Evolutionary conservation across 2,113 vertebrate genomes (phyloP).

Genomic region (Amblyornis subalaris): DNA sequence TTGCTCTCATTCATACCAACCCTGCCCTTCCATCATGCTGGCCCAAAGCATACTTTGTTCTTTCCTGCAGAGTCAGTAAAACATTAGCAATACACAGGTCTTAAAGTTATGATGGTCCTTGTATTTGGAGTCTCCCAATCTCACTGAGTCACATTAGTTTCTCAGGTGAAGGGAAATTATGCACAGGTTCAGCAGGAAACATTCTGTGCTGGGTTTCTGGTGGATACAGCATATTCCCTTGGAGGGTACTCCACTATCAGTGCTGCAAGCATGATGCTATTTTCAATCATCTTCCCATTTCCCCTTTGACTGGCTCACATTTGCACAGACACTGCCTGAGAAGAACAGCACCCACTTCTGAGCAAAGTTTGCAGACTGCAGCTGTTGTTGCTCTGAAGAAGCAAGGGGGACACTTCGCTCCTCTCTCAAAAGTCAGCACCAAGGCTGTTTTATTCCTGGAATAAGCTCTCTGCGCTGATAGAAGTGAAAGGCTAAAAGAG

Average conservation of each 20-base stretch:
- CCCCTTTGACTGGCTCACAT: accelerated
- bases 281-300: not conserved
- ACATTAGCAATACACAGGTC: not conserved
- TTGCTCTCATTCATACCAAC: not conserved
- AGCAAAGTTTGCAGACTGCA: not conserved
- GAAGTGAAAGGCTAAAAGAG: not conserved
- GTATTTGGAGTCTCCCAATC: not conserved
- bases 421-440: not conserved
- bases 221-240: not conserved
- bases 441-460: not conserved
- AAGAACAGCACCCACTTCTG: not conserved
- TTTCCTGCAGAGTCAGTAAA: not conserved
- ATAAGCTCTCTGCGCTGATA: not conserved
- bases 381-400: not conserved
- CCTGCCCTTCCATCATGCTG: accelerated
- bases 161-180: not conserved
- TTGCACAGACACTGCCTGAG: not conserved
- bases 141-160: not conserved
- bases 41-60: not conserved
- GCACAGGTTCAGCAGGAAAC: not conserved
- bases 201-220: not conserved
- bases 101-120: not conserved
- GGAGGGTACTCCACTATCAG: not conserved
- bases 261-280: not conserved
- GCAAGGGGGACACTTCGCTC: accelerated